phyloP scores from a whole-genome alignment of 2,888 invertebrate genomes.

The Notodonta dromedarius region DNA sequence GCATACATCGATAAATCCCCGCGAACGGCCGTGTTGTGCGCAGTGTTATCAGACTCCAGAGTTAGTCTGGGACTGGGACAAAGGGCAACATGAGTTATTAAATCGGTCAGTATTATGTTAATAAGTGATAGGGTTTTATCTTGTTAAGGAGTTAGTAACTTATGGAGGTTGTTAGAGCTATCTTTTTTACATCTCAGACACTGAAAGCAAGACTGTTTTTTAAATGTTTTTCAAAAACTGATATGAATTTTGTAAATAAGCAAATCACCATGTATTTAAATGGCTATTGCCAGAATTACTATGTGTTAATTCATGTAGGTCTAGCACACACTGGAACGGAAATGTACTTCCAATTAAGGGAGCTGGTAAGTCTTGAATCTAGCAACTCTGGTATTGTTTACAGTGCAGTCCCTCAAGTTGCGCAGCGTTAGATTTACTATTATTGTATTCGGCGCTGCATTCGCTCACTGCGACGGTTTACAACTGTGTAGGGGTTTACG shows the following conservation, averaged over 20 bases:
- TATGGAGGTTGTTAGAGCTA: neutral
- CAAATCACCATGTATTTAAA: no score
- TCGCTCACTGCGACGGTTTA: slow-evolving; percentile 3
- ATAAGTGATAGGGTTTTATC: neutral
- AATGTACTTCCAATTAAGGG: neutral
- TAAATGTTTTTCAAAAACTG: no score
- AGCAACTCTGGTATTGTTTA: neutral
- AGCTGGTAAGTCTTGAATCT: neutral
- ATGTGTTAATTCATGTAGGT: no score
- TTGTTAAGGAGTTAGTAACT: neutral
- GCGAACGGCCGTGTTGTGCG: slow-evolving; percentile 6
- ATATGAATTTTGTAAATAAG: no score
- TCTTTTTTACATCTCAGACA: no score
- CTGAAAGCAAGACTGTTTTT: no score
- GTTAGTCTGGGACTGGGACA: neutral
- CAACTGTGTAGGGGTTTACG: neutral
- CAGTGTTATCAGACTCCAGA: neutral
- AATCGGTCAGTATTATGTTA: slow-evolving; percentile 1
- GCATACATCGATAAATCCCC: slow-evolving; percentile 26
- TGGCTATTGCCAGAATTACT: no score
- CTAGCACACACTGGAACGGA: no score
- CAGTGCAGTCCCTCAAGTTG: neutral
- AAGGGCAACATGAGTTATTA: slow-evolving; percentile 3
- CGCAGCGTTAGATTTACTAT: slow-evolving; percentile 13
- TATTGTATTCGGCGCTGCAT: slow-evolving; percentile 7